These are phyloP conservation scores for Drosophila cognata DNA, from an alignment of 2,888 invertebrate genomes.

Conservation along the genomic window DNA sequence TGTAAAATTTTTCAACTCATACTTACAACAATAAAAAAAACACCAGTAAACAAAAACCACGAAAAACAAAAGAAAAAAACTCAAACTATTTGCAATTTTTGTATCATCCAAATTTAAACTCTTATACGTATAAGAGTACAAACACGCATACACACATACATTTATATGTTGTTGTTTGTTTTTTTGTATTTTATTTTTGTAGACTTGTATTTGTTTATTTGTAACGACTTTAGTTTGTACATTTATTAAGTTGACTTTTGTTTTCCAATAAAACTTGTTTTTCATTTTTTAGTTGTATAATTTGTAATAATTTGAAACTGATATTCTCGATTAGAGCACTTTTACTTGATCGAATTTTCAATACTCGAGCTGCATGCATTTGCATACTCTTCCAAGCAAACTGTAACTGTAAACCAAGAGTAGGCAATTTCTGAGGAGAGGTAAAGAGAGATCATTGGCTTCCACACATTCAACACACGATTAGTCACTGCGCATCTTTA, in stretches of 20 bases:
- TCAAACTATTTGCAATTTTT: conserved; percentile 14
- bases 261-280: conserved; percentile 73
- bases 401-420: neutral
- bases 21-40: conserved; percentile 45
- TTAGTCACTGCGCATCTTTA: neutral
- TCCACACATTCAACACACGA: neutral
- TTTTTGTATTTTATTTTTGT: conserved; percentile 39
- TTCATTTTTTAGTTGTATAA: conserved; percentile 50
- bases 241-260: conserved; percentile 66
- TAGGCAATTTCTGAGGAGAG: neutral
- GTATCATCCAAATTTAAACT: conserved; percentile 15
- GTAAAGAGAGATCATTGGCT: neutral
- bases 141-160: conserved; percentile 12
- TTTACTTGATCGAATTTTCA: neutral
- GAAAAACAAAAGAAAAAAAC: conserved; percentile 10
- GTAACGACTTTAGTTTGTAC: conserved; percentile 32
- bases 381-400: neutral
- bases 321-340: neutral
- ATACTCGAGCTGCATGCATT: neutral
- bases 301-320: conserved; percentile 1
- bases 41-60: conserved; percentile 16
- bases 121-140: neutral
- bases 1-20: conserved; percentile 43
- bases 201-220: conserved; percentile 37
- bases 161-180: conserved; percentile 43